These are phyloP conservation scores for Pagrus major DNA, from an alignment of 2,113 vertebrate species.

Conservation along the genomic window DNA sequence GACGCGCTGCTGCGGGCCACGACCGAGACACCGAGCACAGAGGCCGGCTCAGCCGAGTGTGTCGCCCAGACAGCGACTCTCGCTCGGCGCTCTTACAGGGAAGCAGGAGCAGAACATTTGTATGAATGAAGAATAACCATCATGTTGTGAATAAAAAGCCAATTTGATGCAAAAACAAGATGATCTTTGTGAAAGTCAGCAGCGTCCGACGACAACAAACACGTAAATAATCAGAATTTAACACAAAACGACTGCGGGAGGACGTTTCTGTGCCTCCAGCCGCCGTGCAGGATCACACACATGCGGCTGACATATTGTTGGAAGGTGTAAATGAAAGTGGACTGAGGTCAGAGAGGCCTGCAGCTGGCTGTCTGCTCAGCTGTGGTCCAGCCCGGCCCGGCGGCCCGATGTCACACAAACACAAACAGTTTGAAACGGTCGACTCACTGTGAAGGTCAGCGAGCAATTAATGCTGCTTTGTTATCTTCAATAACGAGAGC, in stretches of 20 bases:
- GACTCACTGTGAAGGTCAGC: neutral
- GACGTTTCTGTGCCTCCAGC: neutral
- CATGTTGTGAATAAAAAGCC: too few relatives aligned
- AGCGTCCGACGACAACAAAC: too few relatives aligned
- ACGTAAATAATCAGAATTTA: neutral
- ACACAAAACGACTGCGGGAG: too few relatives aligned
- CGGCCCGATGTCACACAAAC: constrained; percentile 24
- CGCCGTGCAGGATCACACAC: neutral
- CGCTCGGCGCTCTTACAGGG: neutral
- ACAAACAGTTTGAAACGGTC: neutral
- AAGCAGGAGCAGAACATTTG: neutral
- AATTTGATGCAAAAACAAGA: too few relatives aligned
- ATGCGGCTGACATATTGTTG: neutral
- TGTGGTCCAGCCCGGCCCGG: constrained; percentile 84
- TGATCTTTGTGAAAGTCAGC: too few relatives aligned
- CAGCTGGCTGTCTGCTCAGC: constrained; percentile 85
- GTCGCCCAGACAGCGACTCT: neutral
- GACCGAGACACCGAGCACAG: constrained; percentile 2
- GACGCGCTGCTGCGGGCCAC: neutral
- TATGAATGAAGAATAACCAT: too few relatives aligned
- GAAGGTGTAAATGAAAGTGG: neutral
- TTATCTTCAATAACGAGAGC: neutral
- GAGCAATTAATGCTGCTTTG: neutral
- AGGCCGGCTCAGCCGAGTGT: neutral
- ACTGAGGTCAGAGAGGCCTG: constrained; percentile 65